Evolutionary conservation across 2,888 invertebrate species (phyloP).

Genomic region (Temnothorax unifasciatus): DNA sequence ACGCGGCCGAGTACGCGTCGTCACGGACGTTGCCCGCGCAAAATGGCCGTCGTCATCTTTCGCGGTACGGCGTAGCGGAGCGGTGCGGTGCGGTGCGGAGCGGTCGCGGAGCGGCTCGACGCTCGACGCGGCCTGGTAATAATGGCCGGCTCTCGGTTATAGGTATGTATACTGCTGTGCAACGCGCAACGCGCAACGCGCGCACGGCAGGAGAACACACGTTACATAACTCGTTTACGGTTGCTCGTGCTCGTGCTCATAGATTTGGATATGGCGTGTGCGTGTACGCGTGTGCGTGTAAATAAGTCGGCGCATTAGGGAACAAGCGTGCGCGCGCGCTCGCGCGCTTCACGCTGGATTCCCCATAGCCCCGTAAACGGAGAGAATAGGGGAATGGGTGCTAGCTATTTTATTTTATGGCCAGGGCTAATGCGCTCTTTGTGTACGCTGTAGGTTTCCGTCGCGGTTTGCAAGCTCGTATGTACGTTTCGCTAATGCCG

Average conservation of each 20-base stretch:
- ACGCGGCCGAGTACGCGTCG: constrained; percentile 62
- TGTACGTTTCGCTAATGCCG: constrained; percentile 69
- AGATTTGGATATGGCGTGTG: constrained; percentile 32
- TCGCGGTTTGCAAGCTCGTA: constrained; percentile 72
- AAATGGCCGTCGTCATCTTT: constrained; percentile 67
- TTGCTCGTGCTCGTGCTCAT: constrained; percentile 45
- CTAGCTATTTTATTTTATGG: constrained; percentile 81
- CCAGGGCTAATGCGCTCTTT: constrained; percentile 82
- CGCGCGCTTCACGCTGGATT: constrained; percentile 60
- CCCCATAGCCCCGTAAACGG: constrained; percentile 40
- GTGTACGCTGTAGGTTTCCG: constrained; percentile 75
- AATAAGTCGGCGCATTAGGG: constrained; percentile 58
- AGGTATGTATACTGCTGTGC: constrained; percentile 41
- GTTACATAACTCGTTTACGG: constrained; percentile 71
- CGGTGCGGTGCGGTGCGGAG: not conserved
- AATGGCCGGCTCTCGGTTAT: constrained; percentile 62
- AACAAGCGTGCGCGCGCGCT: constrained; percentile 65
- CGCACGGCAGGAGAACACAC: constrained; percentile 44
- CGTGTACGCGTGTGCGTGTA: constrained; percentile 51
- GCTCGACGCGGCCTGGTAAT: constrained; percentile 44
- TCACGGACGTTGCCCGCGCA: constrained; percentile 65
- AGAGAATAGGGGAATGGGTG: constrained; percentile 63
- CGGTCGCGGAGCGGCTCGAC: constrained; percentile 12
- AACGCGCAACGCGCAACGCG: constrained; percentile 23
- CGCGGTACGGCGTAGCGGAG: constrained; percentile 45